Percentiles rank a stretch among this genome's conserved stretches.
These are phyloP conservation scores for Lochmaea capreae DNA, from an alignment of 2,888 invertebrate species.

Conservation along the genomic window DNA sequence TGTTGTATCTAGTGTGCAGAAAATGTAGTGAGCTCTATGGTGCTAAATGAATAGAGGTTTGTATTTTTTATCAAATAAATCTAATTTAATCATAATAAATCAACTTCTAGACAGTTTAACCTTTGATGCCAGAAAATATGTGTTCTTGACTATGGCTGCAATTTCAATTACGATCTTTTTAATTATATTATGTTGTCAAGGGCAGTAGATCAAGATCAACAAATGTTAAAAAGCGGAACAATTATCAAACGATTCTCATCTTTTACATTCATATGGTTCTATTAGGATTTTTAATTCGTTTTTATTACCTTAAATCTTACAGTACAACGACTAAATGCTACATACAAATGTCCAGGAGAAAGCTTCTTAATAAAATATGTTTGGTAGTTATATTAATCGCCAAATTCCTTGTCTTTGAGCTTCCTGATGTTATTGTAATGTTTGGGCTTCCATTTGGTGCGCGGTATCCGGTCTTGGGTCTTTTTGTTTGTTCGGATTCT, in stretches of 20 bases:
- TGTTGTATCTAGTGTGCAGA: too few relatives aligned
- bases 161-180: conserved; percentile 10
- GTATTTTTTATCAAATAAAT: conserved; percentile 1
- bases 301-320: too few relatives aligned
- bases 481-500: too few relatives aligned
- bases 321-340: too few relatives aligned
- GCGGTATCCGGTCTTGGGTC: too few relatives aligned
- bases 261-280: neutral
- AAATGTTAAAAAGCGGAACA: conserved; percentile 18
- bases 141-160: conserved; percentile 4
- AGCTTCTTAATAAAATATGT: too few relatives aligned
- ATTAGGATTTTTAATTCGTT: too few relatives aligned
- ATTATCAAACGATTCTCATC: conserved; percentile 3
- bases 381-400: too few relatives aligned
- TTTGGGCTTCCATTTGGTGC: too few relatives aligned
- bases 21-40: neutral
- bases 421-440: too few relatives aligned
- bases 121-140: conserved; percentile 16
- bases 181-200: conserved; percentile 24
- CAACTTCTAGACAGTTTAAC: neutral
- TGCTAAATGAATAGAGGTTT: neutral
- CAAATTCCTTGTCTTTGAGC: too few relatives aligned
- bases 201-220: conserved; percentile 33
- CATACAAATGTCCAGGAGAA: too few relatives aligned
- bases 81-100: conserved; percentile 13